Evolutionary conservation across 2,797 vertebrate genomes (phyloP), one percentile per base, ranked within the genome.

Genomic region (Coreius guichenoti): DNA sequence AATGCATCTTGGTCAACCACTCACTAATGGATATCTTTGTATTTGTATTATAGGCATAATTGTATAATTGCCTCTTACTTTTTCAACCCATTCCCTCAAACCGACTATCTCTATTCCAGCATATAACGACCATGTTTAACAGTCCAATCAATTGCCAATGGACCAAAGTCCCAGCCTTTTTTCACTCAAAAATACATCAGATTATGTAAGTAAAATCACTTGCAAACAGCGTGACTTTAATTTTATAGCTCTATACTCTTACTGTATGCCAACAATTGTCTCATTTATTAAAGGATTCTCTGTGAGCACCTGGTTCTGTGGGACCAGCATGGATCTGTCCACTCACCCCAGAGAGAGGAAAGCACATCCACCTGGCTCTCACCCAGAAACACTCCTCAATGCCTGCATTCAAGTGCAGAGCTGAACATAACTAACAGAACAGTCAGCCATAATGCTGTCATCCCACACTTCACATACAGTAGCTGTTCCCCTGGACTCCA

Each of bases 341-440:
- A 17, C 14, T 83, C 39, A 39, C 54, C 67, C 23, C 23, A 31
- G 56, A 74, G 36, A 51, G 61, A 73, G 11, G 21, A 65, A 80
- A 69, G 77, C 77, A 63, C 78, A 84, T 81, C 70, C 77, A 84
- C 63, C 63, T 81, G 76, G 76, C 76, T 73, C 81, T 80, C 23
- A 19, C 29, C 5, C 39, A 74, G 78, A 84, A 84, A 75, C 51
- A 43, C 70, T 54, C n/a, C 75, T 83, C 65, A 86, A 83, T 82
- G 81, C 68, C 33, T 43, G 73, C 67, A 83, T 86, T 86, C 86
- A 83, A 84, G 67, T 8, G 56, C 56, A 33, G 29, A 68, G 47
- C 36, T 31, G 70, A 86, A 45, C 54, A 65, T 49, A 39, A 80
- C 83, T 33, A 49, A 74, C 12, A 81, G 56, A 75, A 49, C 61